Evolutionary conservation across 2,113 vertebrate species (phyloP).

Genomic region (Oxyura jamaicensis): DNA sequence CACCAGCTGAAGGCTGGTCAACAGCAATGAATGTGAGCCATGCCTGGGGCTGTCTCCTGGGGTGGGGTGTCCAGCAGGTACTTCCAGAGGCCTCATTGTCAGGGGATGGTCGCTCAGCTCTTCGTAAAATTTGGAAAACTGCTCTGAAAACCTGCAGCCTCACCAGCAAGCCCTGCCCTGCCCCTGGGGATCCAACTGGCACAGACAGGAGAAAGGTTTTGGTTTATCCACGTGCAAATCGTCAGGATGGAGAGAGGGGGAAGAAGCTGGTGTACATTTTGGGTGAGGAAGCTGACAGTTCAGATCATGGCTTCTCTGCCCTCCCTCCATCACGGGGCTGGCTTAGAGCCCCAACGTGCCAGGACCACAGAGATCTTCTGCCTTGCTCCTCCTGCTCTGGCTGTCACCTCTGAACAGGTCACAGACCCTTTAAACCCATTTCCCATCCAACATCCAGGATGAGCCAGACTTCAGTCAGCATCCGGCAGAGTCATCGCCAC

Average conservation of each 20-base stretch:
- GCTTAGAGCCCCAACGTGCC: neutral
- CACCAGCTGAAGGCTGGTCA: neutral
- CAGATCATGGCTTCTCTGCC: neutral
- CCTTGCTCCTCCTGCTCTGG: neutral
- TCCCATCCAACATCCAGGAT: neutral
- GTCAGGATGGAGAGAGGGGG: neutral
- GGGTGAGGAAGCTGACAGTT: neutral
- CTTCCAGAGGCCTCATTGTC: neutral
- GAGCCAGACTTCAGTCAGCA: neutral
- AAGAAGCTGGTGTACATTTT: neutral
- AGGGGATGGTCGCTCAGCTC: neutral
- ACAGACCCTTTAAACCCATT: neutral
- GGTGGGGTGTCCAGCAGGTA: neutral
- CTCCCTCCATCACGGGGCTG: neutral
- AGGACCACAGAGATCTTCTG: neutral
- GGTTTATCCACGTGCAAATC: neutral
- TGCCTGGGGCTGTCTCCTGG: neutral
- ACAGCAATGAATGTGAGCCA: accelerated
- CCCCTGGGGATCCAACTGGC: accelerated
- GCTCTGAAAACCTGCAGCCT: neutral
- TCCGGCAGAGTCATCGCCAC: neutral
- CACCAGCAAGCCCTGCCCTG: neutral
- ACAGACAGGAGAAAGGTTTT: neutral
- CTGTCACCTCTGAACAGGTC: neutral
- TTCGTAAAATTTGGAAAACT: neutral